Base-by-base conservation (phyloP, 2,888 invertebrate species). In the Ctenicera cuprea region DNA sequence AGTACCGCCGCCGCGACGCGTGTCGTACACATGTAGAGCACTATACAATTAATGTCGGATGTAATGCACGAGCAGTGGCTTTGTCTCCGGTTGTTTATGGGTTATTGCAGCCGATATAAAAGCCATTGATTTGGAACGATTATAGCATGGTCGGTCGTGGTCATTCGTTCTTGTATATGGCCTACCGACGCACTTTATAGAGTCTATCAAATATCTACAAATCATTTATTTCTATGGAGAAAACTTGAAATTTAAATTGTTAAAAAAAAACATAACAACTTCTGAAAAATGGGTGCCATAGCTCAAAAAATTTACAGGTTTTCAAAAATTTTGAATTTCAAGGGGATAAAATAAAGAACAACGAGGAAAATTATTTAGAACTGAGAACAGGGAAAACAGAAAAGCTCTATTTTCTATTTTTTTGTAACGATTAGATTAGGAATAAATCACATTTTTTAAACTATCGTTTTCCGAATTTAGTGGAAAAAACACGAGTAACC, bases 11-110 rank as follows among this genome's bases (percentile, higher is more conserved):
- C 83, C 84, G 83, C 84, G 85, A 84, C 85, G 85, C 86, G 83
- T 86, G 86, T 86, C 84, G 84, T 85, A 86, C 86, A 86, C 84
- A 85, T 86, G 86, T 86, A 86, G 84, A 85, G 83, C 83, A 83
- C 82, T 81, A 83, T 82, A 83, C 85, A 85, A 86, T 85, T 85
- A 85, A 85, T 86, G 85, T 85, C 85, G 83, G 84, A 83, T 82
- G 84, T 85, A 85, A 85, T 84, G 84, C 84, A 85, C 84, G 84
- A 83, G 83, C 83, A 82, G 81, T 78, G 83, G 83, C 83, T 84
- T 84, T 85, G 85, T 85, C 84, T 83, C 82, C 82, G 80, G 83
- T 85, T 85, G 85, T 85, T 85, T 85, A 85, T 85, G 84, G 84
- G 81, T 85, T 85, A 85, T 85, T 84, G 85, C 84, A 82, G 81